These are phyloP conservation scores for Nesospiza acunhae DNA, from an alignment of 2,113 vertebrate species.

Conservation along the genomic window DNA sequence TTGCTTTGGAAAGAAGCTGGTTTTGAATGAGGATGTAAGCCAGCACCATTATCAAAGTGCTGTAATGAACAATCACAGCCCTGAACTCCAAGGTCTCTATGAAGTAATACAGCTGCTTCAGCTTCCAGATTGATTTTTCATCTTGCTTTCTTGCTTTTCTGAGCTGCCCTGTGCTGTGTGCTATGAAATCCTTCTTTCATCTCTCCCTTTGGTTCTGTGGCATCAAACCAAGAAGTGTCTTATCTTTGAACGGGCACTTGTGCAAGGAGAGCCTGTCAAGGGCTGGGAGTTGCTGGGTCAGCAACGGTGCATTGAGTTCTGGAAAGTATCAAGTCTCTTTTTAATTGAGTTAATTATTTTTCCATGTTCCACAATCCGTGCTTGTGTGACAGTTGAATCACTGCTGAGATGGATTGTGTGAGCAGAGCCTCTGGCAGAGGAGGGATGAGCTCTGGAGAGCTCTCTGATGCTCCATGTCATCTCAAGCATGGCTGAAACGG, in stretches of 20 bases:
- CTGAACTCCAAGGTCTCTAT: not conserved
- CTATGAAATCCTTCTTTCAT: not conserved
- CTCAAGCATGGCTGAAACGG: not conserved
- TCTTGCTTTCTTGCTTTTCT: not conserved
- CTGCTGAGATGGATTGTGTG: not conserved
- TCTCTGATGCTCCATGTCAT: not conserved
- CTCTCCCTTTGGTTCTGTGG: not conserved
- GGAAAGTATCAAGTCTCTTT: not conserved
- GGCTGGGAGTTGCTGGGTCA: not conserved
- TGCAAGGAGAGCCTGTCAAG: not conserved
- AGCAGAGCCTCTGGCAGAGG: not conserved
- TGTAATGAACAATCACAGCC: not conserved
- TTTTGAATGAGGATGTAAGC: not conserved
- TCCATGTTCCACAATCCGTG: accelerated
- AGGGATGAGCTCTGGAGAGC: not conserved
- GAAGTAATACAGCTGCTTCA: not conserved
- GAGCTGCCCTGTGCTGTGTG: not conserved
- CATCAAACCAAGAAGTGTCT: not conserved
- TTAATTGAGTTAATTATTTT: not conserved
- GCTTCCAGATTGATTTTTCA: not conserved
- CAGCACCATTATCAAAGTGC: not conserved
- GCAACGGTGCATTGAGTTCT: not conserved
- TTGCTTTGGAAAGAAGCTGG: not conserved
- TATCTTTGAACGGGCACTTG: not conserved
- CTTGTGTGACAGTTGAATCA: not conserved